phyloP scores from a whole-genome alignment of 2,113 vertebrate genomes.

The Ellobius talpinus region DNA sequence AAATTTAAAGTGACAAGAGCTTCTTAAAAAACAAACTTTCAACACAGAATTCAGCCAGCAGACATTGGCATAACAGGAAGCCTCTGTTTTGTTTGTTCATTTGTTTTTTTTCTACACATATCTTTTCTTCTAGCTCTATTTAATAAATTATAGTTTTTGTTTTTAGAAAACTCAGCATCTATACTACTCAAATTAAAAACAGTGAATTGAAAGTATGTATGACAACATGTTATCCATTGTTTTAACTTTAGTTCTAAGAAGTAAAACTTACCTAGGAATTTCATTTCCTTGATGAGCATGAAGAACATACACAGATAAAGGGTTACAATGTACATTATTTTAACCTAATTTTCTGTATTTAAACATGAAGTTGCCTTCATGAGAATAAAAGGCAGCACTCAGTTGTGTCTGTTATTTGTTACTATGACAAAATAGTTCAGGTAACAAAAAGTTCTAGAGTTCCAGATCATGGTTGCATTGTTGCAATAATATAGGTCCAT shows the following conservation, averaged over 20 bases:
- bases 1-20: slow-evolving; percentile 79
- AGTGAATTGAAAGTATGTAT: neutral
- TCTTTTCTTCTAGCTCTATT: neutral
- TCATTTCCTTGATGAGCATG: neutral
- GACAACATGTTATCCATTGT: neutral
- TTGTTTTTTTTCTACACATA: neutral
- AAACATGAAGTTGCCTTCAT: neutral
- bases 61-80: neutral
- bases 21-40: slow-evolving; percentile 62
- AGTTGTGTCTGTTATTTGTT: neutral
- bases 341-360: slow-evolving; percentile 33
- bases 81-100: neutral
- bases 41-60: neutral
- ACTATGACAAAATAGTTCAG: neutral
- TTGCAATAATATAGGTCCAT: too few relatives aligned
- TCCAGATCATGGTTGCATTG: neutral
- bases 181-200: neutral
- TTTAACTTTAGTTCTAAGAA: slow-evolving; percentile 16
- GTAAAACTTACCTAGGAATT: slow-evolving; percentile 18
- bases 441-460: neutral
- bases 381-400: neutral
- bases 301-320: neutral
- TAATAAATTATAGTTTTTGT: neutral
- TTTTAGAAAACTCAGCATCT: neutral
- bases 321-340: neutral